These are phyloP conservation scores for Lepidostoma basale DNA, from an alignment of 1,140 invertebrate species.

Conservation along the genomic window DNA sequence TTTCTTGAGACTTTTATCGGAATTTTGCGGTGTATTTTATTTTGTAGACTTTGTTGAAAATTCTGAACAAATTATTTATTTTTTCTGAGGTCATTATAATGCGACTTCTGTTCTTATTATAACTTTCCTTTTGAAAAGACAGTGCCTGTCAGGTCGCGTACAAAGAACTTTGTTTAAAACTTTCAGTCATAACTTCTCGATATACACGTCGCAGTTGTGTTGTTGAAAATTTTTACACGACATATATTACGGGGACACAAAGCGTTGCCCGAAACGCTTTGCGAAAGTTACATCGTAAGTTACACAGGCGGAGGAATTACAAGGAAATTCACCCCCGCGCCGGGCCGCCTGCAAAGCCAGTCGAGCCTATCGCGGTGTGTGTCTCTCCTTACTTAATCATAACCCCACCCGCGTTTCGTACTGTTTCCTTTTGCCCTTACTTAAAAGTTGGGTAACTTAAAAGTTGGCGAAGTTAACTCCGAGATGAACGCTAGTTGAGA, in stretches of 20 bases:
- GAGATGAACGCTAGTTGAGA: conserved; percentile 45
- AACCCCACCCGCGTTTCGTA: conserved; percentile 43
- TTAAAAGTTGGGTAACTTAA: conserved; percentile 46
- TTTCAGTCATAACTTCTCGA: conserved; percentile 36
- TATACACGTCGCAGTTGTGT: conserved; percentile 40
- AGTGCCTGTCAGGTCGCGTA: conserved; percentile 1
- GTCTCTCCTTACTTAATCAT: conserved; percentile 44
- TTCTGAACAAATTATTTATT: not conserved
- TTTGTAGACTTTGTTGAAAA: not conserved
- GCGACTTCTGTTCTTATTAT: conserved; percentile 13
- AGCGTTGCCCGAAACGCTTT: conserved; percentile 43
- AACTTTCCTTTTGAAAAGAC: conserved; percentile 15
- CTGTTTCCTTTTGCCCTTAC: conserved; percentile 45
- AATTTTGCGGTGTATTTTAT: not conserved
- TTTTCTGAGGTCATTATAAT: not conserved
- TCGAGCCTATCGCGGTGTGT: conserved; percentile 40
- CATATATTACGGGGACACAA: conserved; percentile 44
- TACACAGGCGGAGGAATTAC: conserved; percentile 44
- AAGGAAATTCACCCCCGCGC: conserved; percentile 37
- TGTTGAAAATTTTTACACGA: conserved; percentile 44
- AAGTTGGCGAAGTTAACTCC: conserved; percentile 44
- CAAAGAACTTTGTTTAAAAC: conserved; percentile 37
- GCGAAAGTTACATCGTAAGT: conserved; percentile 43
- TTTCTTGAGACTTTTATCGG: not conserved
- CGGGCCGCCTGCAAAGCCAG: conserved; percentile 39